Base-by-base conservation (phyloP, 2,888 invertebrate species). In the Cyclophora albipunctata region DNA sequence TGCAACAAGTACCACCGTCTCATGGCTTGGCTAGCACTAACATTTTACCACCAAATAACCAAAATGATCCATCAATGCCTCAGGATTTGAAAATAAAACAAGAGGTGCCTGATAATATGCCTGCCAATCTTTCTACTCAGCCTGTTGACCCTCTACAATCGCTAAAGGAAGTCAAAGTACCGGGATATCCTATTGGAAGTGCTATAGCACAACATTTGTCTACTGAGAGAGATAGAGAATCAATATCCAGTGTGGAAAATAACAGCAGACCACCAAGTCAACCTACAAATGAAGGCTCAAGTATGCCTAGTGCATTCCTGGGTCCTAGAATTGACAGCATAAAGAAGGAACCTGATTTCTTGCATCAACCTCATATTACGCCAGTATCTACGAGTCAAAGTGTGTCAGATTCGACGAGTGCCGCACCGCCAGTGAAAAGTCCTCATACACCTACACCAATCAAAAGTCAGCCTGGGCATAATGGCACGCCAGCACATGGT, bases 161-260 rank as follows among this genome's bases (percentile, higher is more conserved):
- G 60, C 81, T 95, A 5, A 93, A 94, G 71, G 94, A 94, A 75
- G 94, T 95, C 0, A 94, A 94, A 88, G 94, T 94, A 5, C 93
- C 93, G 42, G 93, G 93, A 40, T 93, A 92, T 69, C 91, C 92
- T 52, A 89, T 91, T 45, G 90, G 90, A 55, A 86, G 85, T 76
- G 80, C 87, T 34, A 86, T 87, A 66, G 83, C 86, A 49, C 86
- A 86, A 62, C 85, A 89, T 70, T 72, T 86, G 58, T 85, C 73
- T 61, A 86, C 84, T 42, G 89, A 88, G 64, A 83, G 90, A 60
- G 89, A 89, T 51, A 77, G 87, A 61, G 86, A 88, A 63, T 84
- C 86, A 46, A 78, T 84, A 60, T 84, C 87, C 48, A 87, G 82
- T 72, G 79, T 86, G 50, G 88, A 88, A 68, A 88, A 85, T 57